These are phyloP conservation scores for Boleophthalmus pectinirostris DNA, from an alignment of 2,113 vertebrate species.

Conservation along the genomic window DNA sequence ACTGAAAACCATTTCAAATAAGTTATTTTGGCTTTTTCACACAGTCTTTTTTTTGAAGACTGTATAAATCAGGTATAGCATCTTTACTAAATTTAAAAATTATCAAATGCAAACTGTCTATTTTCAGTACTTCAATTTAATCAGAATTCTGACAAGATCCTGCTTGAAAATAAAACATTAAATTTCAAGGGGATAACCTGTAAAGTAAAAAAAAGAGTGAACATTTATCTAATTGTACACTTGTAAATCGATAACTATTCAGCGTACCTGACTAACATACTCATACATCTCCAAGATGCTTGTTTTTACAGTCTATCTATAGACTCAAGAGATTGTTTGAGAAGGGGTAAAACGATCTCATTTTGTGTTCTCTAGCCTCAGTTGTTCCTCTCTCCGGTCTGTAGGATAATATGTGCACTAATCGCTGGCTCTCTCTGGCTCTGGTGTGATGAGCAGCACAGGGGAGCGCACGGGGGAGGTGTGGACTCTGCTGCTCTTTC, in stretches of 20 bases:
- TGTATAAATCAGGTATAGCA: no score
- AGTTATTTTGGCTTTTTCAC: no score
- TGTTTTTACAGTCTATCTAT: conserved; percentile 1
- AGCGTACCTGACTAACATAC: neutral
- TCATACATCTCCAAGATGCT: neutral
- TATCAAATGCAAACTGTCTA: no score
- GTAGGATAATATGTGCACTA: conserved; percentile 49
- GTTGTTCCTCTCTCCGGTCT: conserved; percentile 29
- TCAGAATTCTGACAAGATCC: no score
- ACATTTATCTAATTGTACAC: neutral
- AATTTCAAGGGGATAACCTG: no score
- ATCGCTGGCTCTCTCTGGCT: conserved; percentile 45
- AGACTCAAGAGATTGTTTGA: conserved; percentile 29
- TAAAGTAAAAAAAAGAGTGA: no score
- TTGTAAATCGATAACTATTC: neutral
- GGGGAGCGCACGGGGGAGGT: conserved; percentile 30
- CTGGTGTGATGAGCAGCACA: conserved; percentile 16
- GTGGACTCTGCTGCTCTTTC: conserved; percentile 17
- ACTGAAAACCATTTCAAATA: no score
- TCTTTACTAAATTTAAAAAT: no score
- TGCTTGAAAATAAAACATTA: no score
- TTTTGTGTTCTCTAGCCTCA: conserved; percentile 51
- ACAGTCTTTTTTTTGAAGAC: no score
- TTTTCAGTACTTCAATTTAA: no score
- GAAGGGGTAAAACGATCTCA: conserved; percentile 39